phyloP scores from a whole-genome alignment of 53 echinoderm and acorn worm genomes.

The Crossaster papposus region DNA sequence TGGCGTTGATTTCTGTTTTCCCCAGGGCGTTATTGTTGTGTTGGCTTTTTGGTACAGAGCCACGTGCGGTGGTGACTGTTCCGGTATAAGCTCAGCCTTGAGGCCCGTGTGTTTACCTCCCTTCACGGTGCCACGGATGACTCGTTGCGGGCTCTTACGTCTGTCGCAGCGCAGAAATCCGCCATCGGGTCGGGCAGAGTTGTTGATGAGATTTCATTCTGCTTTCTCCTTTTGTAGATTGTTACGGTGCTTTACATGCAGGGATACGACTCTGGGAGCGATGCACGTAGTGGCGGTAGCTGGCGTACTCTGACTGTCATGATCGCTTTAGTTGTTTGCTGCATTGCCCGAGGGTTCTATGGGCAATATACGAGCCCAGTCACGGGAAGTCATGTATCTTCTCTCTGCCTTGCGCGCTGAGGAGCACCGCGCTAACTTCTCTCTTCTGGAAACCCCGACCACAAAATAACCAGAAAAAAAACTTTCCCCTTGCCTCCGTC shows the following conservation, averaged over 20 bases:
- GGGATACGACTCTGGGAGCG: background rate
- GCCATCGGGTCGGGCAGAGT: constrained; percentile 9
- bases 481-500: constrained; percentile 5
- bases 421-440: background rate
- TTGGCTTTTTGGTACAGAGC: constrained; percentile 21
- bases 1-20: constrained; percentile 2
- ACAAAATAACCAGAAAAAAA: background rate
- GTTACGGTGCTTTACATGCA: background rate
- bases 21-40: constrained; percentile 11
- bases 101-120: constrained; percentile 13
- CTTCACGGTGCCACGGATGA: background rate
- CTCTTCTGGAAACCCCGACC: constrained; percentile 16
- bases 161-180: constrained; percentile 24
- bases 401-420: constrained; percentile 22
- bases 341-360: constrained; percentile 33
- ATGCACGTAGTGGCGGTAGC: constrained; percentile 14
- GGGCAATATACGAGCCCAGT: constrained; percentile 56
- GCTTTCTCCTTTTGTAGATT: background rate
- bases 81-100: background rate
- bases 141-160: background rate
- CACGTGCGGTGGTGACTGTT: constrained; percentile 25
- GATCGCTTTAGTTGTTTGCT: constrained; percentile 43
- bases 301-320: constrained; percentile 47
- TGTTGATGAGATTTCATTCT: constrained; percentile 9
- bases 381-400: constrained; percentile 71